Evolutionary conservation across 1,140 invertebrate genomes (phyloP), one percentile per base, ranked within the genome.

Genomic region (Kradibia gibbosae): DNA sequence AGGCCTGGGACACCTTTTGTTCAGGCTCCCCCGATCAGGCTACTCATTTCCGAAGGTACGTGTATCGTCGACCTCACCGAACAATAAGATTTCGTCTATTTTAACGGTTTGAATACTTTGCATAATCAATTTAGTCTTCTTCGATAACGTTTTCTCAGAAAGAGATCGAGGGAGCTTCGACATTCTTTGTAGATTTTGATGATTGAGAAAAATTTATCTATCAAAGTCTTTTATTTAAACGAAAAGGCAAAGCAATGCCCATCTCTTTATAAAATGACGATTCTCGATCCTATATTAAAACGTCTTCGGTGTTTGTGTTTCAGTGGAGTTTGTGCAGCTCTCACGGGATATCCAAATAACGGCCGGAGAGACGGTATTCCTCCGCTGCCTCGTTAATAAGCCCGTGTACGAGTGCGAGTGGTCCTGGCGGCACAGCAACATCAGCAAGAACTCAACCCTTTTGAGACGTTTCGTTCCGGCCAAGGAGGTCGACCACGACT

Each of bases 301-400:
- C 5, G 45, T 48, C 45, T 17, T 17, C 45, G 8, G 45, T 48
- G 17, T 42, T 39, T 81, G 20, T 60, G 36, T 85, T 82, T n/a
- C 84, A 91, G 90, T 91, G 80, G 88, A 90, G 82, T 92, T 92
- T 81, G 89, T 90, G 20, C 89, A 91, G 82, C 84, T 91, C 75
- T 91, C 90, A 36, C 87, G 86, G 65, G 90, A 87, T 57, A 88
- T 92, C 20, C 90, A 91, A 82, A 89, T 90, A 82, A 87, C 90
- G 7, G 86, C 88, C 15, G 90, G 91, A 20, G 91, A 91, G 83
- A 89, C 90, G 5, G 89, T 90, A 34, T 85, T 90, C 0, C 83
- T 92, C 60, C 86, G 88, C 25, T 92, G 91, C 81, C 78, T 91
- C 62, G 87, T 86, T 72, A 89, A 91, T 84, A 91, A 90, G 77